These are phyloP conservation scores for Lucifuga dentata DNA, from an alignment of 2,113 vertebrate species.

Conservation along the genomic window DNA sequence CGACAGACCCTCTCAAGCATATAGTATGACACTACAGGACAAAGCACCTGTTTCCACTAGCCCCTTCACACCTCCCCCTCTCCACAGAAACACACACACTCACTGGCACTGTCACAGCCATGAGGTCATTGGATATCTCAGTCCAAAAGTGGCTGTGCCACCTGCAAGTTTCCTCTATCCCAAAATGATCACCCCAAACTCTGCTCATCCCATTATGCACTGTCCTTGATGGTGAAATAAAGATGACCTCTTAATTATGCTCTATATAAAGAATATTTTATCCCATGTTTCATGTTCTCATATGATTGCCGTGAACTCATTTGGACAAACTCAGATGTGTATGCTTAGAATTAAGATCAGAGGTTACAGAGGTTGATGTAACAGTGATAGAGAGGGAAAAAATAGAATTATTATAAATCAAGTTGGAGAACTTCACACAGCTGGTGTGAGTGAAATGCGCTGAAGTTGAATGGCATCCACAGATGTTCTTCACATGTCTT, in stretches of 20 bases:
- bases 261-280: constrained; percentile 36
- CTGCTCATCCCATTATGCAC: constrained; percentile 3
- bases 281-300: no score
- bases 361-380: neutral
- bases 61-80: constrained; percentile 36
- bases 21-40: constrained; percentile 70
- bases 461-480: constrained; percentile 68
- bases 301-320: constrained; percentile 24
- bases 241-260: constrained; percentile 30
- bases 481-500: constrained; percentile 71
- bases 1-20: constrained; percentile 71
- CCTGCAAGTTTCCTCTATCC: constrained; percentile 40
- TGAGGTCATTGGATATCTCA: constrained; percentile 67
- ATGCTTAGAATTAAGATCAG: neutral
- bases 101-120: constrained; percentile 61
- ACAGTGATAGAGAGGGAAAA: constrained; percentile 17
- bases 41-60: constrained; percentile 79
- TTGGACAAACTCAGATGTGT: neutral
- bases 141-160: constrained; percentile 58
- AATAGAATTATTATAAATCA: neutral
- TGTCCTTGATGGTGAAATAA: constrained; percentile 2
- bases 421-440: constrained; percentile 13
- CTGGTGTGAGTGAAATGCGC: constrained; percentile 48
- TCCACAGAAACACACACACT: constrained; percentile 33
- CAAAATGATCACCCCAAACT: constrained; percentile 49